Conservation (phyloP, 2,113 vertebrate species). For the Indri indri region DNA sequence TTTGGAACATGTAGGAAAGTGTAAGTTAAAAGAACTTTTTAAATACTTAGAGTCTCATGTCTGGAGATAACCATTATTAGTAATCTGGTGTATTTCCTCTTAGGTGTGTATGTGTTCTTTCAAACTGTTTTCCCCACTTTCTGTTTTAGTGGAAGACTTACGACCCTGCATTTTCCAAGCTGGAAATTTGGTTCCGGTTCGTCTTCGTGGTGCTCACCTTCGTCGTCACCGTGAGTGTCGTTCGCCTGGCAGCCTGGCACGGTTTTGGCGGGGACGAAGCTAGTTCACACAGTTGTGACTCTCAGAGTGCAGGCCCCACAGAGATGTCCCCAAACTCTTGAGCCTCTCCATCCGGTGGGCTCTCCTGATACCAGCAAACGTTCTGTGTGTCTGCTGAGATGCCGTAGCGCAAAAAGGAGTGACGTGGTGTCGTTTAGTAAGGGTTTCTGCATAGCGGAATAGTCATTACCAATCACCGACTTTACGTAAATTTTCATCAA, state of each 20-base stretch:
- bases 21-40: background rate
- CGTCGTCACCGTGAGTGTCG: slow-evolving; percentile 91
- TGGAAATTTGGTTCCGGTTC: slow-evolving; percentile 98
- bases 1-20: background rate
- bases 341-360: background rate
- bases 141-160: slow-evolving; percentile 93
- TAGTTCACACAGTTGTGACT: rapidly evolving
- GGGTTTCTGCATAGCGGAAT: rapidly evolving
- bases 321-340: background rate
- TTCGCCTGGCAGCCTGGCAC: rapidly evolving
- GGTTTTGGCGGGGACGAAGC: background rate
- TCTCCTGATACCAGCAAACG: rapidly evolving
- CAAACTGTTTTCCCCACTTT: background rate
- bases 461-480: rapidly evolving
- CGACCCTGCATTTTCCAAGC: slow-evolving; percentile 92
- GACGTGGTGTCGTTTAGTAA: rapidly evolving
- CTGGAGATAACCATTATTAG: background rate
- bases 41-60: background rate
- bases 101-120: background rate
- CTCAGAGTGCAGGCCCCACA: rapidly evolving
- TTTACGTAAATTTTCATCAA: no score
- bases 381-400: rapidly evolving
- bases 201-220: slow-evolving; percentile 97
- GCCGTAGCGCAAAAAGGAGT: rapidly evolving
- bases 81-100: background rate